These are phyloP conservation scores for Encarsia formosa DNA, from an alignment of 2,888 invertebrate species.

Conservation along the genomic window DNA sequence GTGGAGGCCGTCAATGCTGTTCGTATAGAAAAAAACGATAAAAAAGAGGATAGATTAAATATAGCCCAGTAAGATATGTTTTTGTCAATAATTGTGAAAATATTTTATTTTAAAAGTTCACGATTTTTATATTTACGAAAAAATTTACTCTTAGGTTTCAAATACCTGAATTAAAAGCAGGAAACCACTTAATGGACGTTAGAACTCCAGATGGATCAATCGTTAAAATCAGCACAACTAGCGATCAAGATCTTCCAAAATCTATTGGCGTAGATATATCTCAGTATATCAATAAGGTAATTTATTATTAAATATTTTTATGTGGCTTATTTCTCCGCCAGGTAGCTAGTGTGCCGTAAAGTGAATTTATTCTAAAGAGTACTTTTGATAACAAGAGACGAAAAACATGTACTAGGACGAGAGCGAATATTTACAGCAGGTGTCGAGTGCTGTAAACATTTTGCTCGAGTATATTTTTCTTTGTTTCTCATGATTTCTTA, in stretches of 20 bases:
- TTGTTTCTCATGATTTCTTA: too few species aligned
- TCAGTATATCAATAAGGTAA: conserved; percentile 74
- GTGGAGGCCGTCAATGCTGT: conserved; percentile 53
- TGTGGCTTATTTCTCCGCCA: too few species aligned
- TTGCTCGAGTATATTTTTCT: too few species aligned
- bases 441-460: too few species aligned
- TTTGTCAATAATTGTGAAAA: conserved; percentile 10
- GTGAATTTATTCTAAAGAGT: too few species aligned
- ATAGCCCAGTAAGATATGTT: conserved; percentile 45
- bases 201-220: conserved; percentile 68
- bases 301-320: too few species aligned
- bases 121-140: background rate
- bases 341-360: too few species aligned
- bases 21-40: conserved; percentile 38
- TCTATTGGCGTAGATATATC: conserved; percentile 68
- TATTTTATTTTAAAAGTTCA: conserved; percentile 13
- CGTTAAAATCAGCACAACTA: conserved; percentile 68
- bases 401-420: too few species aligned
- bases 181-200: conserved; percentile 59
- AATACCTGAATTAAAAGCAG: conserved; percentile 51
- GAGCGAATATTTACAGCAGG: too few species aligned
- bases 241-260: conserved; percentile 60
- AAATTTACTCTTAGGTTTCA: conserved; percentile 43
- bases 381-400: too few species aligned
- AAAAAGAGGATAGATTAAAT: conserved; percentile 45